Evolutionary conservation across 2,797 vertebrate genomes (phyloP).

Genomic region (Cottoperca gobio): DNA sequence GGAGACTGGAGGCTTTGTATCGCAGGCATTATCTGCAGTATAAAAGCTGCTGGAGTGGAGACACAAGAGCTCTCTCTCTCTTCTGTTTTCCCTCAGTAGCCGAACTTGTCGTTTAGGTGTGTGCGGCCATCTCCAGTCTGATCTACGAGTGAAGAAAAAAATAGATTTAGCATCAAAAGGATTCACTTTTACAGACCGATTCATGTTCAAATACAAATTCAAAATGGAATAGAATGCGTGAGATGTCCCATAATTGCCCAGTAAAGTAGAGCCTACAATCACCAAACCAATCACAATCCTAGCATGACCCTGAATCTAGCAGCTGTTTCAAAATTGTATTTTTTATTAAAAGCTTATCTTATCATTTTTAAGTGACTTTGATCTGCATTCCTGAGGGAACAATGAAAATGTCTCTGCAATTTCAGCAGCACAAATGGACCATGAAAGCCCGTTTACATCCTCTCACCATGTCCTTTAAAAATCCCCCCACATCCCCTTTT

Average conservation of each 20-base stretch:
- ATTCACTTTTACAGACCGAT: not conserved
- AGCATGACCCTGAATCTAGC: slow-evolving; percentile 19
- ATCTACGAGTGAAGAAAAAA: slow-evolving; percentile 76
- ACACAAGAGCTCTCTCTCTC: slow-evolving; percentile 2
- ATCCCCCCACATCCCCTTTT: not conserved
- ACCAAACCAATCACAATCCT: not conserved
- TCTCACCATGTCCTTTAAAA: not conserved
- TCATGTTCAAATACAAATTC: not conserved
- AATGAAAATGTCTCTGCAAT: slow-evolving; percentile 41
- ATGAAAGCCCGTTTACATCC: slow-evolving; percentile 41
- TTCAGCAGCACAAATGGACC: slow-evolving; percentile 43
- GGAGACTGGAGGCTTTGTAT: slow-evolving; percentile 40
- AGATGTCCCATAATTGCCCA: not conserved
- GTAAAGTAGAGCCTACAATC: not conserved
- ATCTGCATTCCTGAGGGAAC: slow-evolving; percentile 51
- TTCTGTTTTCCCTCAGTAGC: slow-evolving; percentile 87
- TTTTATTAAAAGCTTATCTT: slow-evolving; percentile 55
- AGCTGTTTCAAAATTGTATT: slow-evolving; percentile 24
- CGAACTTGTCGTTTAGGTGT: slow-evolving; percentile 96
- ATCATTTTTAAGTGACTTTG: slow-evolving; percentile 50
- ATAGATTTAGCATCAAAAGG: not conserved
- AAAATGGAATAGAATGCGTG: not conserved
- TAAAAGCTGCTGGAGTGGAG: slow-evolving; percentile 26
- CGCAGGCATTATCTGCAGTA: slow-evolving; percentile 31
- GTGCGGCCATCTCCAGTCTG: slow-evolving; percentile 97